Percentiles rank a stretch among this genome's conserved stretches.
Conservation (phyloP, 2,797 vertebrate genomes). For the Natrix natrix region DNA sequence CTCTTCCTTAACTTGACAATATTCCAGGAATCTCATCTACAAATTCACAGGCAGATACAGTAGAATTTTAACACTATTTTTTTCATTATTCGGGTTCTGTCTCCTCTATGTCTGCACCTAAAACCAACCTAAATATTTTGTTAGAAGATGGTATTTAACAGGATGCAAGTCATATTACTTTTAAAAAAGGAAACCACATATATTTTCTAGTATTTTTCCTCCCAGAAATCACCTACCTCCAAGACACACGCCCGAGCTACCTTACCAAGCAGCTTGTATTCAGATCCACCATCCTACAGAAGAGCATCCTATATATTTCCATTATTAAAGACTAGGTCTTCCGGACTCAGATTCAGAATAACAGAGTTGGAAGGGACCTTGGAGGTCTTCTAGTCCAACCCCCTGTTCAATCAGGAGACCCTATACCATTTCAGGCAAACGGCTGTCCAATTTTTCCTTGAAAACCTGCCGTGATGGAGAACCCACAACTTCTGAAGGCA, state of each 20-base stretch:
- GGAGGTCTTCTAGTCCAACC: neutral
- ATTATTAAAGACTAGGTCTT: neutral
- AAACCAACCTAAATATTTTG: constrained; percentile 66
- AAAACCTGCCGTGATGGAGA: neutral
- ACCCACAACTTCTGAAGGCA: neutral
- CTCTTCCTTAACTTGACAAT: constrained; percentile 39
- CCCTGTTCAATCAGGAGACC: too few species aligned
- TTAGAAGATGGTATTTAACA: constrained; percentile 66
- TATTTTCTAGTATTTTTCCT: constrained; percentile 55
- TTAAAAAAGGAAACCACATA: constrained; percentile 59
- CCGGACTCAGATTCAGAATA: neutral
- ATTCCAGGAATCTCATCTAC: constrained; percentile 47
- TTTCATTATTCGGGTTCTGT: constrained; percentile 60
- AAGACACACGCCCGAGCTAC: constrained; percentile 38
- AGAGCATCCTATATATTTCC: neutral
- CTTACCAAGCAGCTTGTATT: constrained; percentile 39
- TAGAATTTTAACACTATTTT: constrained; percentile 54
- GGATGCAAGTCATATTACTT: constrained; percentile 59
- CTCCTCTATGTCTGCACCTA: constrained; percentile 57
- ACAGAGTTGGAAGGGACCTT: neutral
- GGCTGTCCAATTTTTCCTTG: neutral
- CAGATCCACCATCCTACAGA: constrained; percentile 11
- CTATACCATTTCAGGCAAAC: neutral
- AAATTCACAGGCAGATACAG: constrained; percentile 58
- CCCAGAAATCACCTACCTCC: constrained; percentile 53